Base-by-base conservation (phyloP, 1,140 invertebrate species). In the Pseudomyrmex pallidus region DNA sequence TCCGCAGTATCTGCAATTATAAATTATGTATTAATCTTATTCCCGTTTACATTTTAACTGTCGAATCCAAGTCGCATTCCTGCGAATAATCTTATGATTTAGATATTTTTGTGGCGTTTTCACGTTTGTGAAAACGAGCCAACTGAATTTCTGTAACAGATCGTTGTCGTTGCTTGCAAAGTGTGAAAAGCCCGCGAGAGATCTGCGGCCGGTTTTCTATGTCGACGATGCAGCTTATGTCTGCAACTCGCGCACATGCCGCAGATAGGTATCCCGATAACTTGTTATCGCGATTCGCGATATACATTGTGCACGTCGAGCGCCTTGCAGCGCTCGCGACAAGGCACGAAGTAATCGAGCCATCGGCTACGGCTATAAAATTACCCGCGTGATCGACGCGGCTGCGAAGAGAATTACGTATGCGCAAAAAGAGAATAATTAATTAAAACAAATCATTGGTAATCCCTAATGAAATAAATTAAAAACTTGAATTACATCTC, bases 251-350 rank as follows among this genome's bases (percentile, higher is more conserved):
- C 54, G 76, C 66, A 80, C 76, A 78, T 78, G 68, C 76, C 76
- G 54, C 44, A 80, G 76, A 80, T 80, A 70, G 76, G 66, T 80
- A 80, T 80, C 66, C 76, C 66, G 76, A 80, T 80, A 80, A 61
- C 46, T 54, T 54, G 76, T 80, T 80, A 80, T 80, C 76, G 76
- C 54, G 76, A 59, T 78, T 17, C 44, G 64, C 64, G 44, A 78
- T 78, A 50, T 59, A 72, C 66, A 80, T 59, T 70, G 76, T 78
- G 64, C 63, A 67, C 13, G 62, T 35, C 35, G 74, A n/a, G 44
- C 64, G 76, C 66, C 66, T 59, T 54, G 72, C 70, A 66, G 72
- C 76, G 64, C 63, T 52, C 76, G 57, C 76, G 76, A 57, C 76
- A 20, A 72, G 56, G 52, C 56, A 80, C 64, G 63, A 64, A 78